Base-by-base conservation (phyloP, 2,797 vertebrate species). In the Epinephelus coioides region DNA sequence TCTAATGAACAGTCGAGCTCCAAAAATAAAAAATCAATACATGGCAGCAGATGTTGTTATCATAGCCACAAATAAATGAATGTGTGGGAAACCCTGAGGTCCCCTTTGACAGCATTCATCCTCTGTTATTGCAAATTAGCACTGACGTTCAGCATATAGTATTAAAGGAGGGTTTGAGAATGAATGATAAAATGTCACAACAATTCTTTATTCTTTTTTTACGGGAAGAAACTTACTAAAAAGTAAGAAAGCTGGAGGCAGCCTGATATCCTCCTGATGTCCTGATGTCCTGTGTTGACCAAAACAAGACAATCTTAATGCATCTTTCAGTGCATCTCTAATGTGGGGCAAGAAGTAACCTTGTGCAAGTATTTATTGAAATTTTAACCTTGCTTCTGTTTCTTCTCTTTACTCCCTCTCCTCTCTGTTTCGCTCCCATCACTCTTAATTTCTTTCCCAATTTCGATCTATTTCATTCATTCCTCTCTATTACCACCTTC, bases 381-480 rank as follows among this genome's bases (percentile, higher is more conserved):
- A 34, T 54, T 68, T 63, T 30, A 70, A 46, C 55, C 46, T 66
- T 71, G 49, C 69, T 60, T 55, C 38, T 59, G 11, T 71, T 62
- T 44, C 46, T 13, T 15, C 43, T 50, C 69, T 19, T 15, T 76
- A 7, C 23, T 70, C 8, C 12, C 27, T 40, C 13, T 46, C n/a
- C 54, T 57, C 53, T n/a, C 9, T 56, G 51, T 23, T 40, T 68
- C 50, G 15, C 40, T 17, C 14, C 53, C 49, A 25, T 81, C 66
- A 34, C 34, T 79, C 38, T 78, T 72, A 23, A 77, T 81, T 71
- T 60, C 18, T 69, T 75, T 69, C 65, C 34, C 13, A 61, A 47
- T 71, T 80, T 53, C 55, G 1, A 63, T 70, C 40, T 21, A 55
- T 78, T 79, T 71, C 4, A 25, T 76, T 73, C 17, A 49, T 57